Conservation (phyloP, 2,113 vertebrate species). For the Xiphias gladius region DNA sequence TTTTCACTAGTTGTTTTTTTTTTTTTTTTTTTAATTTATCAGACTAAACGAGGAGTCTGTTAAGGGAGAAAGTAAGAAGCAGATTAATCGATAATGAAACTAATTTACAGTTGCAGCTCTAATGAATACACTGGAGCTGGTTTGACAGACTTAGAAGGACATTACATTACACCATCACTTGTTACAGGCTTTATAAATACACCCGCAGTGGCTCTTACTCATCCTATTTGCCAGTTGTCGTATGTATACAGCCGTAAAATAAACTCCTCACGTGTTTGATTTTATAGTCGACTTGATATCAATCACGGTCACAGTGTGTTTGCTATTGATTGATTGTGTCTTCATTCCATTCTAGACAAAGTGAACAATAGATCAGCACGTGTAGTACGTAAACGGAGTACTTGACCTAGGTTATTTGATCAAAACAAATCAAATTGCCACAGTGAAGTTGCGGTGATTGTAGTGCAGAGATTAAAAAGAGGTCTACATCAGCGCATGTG, state of each 20-base stretch:
- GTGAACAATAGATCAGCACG: background rate
- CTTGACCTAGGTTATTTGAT: background rate
- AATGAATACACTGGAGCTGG: background rate
- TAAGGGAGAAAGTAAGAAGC: background rate
- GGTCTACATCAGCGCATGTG: constrained; percentile 49
- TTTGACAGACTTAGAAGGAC: background rate
- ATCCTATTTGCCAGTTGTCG: background rate
- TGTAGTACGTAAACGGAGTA: background rate
- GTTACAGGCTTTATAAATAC: constrained; percentile 9
- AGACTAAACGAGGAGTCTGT: background rate
- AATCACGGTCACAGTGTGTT: constrained; percentile 7
- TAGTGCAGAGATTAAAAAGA: constrained; percentile 37
- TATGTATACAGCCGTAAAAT: background rate
- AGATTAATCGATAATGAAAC: background rate
- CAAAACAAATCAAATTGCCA: background rate
- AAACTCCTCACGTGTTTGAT: background rate
- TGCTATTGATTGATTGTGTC: constrained; percentile 18
- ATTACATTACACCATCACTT: constrained; percentile 4
- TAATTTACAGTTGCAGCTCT: background rate
- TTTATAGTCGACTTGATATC: background rate
- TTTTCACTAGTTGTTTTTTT: background rate
- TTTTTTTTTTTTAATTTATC: background rate
- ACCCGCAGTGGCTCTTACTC: background rate
- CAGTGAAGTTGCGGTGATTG: background rate
- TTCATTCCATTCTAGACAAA: constrained; percentile 31